These are phyloP conservation scores for Diacarnus erythraeanus DNA, from an alignment of 37 sponge, comb jelly and placozoan species.

Conservation along the genomic window DNA sequence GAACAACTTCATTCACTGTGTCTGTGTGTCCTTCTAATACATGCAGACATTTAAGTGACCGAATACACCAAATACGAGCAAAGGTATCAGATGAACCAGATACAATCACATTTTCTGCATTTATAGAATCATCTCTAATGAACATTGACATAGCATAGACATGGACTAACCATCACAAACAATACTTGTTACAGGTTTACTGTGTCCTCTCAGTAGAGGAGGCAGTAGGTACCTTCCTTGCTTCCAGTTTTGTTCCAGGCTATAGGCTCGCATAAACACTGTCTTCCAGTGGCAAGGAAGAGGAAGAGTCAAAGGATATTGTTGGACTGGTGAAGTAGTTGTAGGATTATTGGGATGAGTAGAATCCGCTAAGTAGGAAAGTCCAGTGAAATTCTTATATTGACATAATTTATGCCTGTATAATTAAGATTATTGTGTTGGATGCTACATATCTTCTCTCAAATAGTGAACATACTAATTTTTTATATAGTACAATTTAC, in stretches of 20 bases:
- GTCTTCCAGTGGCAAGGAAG: constrained; percentile 63
- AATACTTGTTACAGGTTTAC: constrained; percentile 60
- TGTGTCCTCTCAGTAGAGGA: constrained; percentile 72
- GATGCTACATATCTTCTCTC: not conserved
- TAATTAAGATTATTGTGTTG: not conserved
- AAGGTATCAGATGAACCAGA: constrained; percentile 76
- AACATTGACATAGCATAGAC: no score
- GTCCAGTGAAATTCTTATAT: not conserved
- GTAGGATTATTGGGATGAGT: not conserved
- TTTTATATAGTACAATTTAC: no score
- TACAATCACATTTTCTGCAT: constrained; percentile 50
- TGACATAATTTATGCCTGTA: not conserved
- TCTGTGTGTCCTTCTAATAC: constrained; percentile 75
- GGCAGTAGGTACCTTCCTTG: constrained; percentile 53
- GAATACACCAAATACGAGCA: constrained; percentile 67
- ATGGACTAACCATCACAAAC: constrained; percentile 63
- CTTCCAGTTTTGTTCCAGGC: constrained; percentile 69
- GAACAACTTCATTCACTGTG: constrained; percentile 60
- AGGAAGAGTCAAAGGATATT: not conserved
- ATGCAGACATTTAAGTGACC: constrained; percentile 38
- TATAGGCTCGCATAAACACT: constrained; percentile 60
- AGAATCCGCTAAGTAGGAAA: not conserved
- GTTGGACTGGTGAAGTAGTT: not conserved
- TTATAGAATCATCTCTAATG: no score
- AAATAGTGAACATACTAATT: no score